Conservation (phyloP, 2,113 vertebrate species). For the Ranitomeya imitator region DNA sequence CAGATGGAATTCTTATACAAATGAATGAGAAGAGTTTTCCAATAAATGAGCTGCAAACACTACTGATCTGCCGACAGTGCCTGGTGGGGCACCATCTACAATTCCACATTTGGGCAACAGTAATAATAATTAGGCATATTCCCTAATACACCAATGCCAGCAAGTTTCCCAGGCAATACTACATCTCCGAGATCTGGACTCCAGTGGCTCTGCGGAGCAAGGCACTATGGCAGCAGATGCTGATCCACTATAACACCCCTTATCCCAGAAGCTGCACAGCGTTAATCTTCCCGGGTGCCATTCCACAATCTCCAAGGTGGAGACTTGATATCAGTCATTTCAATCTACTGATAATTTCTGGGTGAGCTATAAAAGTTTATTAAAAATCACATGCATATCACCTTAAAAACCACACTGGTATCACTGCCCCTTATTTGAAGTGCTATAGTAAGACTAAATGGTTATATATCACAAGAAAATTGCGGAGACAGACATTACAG, state of each 20-base stretch:
- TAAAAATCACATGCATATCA: slow-evolving; percentile 38
- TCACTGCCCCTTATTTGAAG: background rate
- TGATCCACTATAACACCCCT: background rate
- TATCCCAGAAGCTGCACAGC: background rate
- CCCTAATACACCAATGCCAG: no score
- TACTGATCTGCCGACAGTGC: no score
- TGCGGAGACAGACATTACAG: background rate
- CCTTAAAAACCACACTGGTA: slow-evolving; percentile 18
- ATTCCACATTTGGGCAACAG: no score
- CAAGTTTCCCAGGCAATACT: no score
- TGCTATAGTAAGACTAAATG: background rate
- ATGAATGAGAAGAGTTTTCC: no score
- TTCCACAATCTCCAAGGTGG: background rate
- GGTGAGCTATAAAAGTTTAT: slow-evolving; percentile 17
- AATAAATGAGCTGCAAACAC: no score
- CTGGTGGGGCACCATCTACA: no score
- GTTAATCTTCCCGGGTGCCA: background rate
- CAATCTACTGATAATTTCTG: background rate
- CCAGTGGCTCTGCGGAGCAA: no score
- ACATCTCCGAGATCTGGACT: no score
- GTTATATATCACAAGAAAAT: background rate
- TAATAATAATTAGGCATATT: no score
- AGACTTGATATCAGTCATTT: background rate
- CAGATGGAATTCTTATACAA: no score
- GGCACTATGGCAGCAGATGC: background rate